Base-by-base conservation (phyloP, 1,140 invertebrate species). In the Eurosta solidaginis region DNA sequence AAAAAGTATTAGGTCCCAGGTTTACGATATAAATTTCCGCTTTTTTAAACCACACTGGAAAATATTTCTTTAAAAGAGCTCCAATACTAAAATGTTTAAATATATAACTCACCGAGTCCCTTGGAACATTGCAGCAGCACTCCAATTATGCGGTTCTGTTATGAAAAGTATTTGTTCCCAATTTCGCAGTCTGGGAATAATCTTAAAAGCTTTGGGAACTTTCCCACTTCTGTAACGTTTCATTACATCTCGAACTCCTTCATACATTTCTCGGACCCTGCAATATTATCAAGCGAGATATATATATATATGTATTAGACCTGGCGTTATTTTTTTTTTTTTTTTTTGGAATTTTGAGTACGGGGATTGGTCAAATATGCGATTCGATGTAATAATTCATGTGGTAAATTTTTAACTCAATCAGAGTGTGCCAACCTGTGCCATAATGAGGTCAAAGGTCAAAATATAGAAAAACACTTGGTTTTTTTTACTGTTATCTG, bases 121-220 rank as follows among this genome's bases (percentile, higher is more conserved):
- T 84, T 94, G 93, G 87, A 98, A 99, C 94, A 99, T 96, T 45
- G 85, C 86, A 0, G 97, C 94, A n/a, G 97, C 97, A 27, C 97
- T 97, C 95, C 95, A 96, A 42, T 90, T 91, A 12, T 91, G 88
- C 17, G 95, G 95, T 85, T 96, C 94, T 42, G 95, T 97, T 27
- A 98, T 90, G 81, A 96, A 95, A 9, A 99, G 87, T 81, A 98
- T 93, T 89, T 98, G 96, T 88, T 99, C 97, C 98, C 98, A 99
- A 88, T 99, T 99, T 75, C 91, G 90, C 36, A 99, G 90, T 84
- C 92, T 93, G 14, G 98, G 98, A 78, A 99, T 93, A 80, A 98
- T 93, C 91, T 99, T 99, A 87, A 99, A 99, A 10, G 97, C 97
- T 88, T 99, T 99, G 0, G 98, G 98, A 44, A 99, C 88, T 90